A percentile compares a stretch with the other conserved stretches of the same genome.
Conservation (phyloP, 2,113 vertebrate species). For the Platichthys stellatus region DNA sequence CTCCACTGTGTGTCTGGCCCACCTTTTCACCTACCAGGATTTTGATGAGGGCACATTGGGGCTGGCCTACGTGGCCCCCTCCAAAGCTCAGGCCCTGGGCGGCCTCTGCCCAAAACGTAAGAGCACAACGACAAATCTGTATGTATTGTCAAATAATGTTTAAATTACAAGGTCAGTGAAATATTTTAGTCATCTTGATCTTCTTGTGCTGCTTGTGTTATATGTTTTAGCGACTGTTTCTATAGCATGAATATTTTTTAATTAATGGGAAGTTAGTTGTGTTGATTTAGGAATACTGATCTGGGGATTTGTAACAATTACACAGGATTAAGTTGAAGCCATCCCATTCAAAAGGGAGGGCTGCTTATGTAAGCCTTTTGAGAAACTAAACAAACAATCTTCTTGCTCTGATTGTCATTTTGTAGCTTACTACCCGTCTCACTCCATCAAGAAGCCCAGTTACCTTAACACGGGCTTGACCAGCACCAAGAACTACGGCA, state of each 20-base stretch:
- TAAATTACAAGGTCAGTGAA: background rate
- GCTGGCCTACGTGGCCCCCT: slow-evolving; percentile 95
- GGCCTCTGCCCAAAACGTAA: slow-evolving; percentile 95
- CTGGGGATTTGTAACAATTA: too few species aligned
- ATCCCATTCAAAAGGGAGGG: background rate
- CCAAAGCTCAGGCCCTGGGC: slow-evolving; percentile 88
- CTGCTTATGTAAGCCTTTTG: background rate
- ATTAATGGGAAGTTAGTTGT: background rate
- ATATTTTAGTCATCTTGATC: background rate
- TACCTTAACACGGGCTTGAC: slow-evolving; percentile 98
- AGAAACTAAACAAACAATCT: background rate
- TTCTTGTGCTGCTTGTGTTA: background rate
- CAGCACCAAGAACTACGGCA: slow-evolving; percentile 98
- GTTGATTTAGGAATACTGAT: too few species aligned
- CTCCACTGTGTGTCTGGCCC: slow-evolving; percentile 92
- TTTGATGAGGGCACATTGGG: slow-evolving; percentile 97
- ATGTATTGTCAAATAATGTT: background rate
- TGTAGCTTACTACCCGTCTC: slow-evolving; percentile 89
- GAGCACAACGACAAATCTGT: slow-evolving; percentile 18
- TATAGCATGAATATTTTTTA: background rate
- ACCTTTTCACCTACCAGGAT: slow-evolving; percentile 98
- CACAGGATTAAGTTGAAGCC: background rate
- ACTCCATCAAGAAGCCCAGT: slow-evolving; percentile 86
- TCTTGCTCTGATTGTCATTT: slow-evolving; percentile 30
- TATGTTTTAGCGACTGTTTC: background rate